Percentiles rank a stretch among this genome's conserved stretches.
phyloP scores from a whole-genome alignment of 1,140 invertebrate species.

The Amyelois transitella region DNA sequence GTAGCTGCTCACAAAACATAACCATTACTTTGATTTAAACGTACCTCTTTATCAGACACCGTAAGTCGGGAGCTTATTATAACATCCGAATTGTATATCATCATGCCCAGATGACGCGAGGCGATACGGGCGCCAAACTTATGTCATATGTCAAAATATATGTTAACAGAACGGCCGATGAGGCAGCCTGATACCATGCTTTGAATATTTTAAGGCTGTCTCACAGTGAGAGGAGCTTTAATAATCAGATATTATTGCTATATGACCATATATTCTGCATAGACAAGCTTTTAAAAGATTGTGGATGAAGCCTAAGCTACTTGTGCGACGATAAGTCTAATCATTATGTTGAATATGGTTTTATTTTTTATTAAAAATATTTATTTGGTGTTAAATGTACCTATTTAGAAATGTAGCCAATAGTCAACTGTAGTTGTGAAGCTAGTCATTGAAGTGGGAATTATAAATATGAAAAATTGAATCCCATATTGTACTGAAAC shows the following conservation, averaged over 20 bases:
- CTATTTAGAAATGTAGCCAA: no score
- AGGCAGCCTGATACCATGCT: constrained; percentile 26
- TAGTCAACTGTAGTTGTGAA: no score
- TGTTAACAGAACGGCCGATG: constrained; percentile 60
- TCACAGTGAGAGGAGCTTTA: not conserved
- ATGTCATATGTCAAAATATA: constrained; percentile 74
- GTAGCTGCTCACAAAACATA: constrained; percentile 2
- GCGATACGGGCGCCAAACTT: constrained; percentile 62
- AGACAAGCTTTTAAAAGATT: no score
- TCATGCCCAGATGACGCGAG: constrained; percentile 43
- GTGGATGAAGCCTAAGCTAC: no score
- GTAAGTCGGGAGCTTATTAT: constrained; percentile 72
- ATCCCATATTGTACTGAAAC: no score
- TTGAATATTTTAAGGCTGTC: not conserved
- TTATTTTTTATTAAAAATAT: no score
- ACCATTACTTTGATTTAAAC: constrained; percentile 57
- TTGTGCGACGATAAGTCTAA: no score
- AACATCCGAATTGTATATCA: constrained; percentile 65
- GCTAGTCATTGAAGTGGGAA: no score
- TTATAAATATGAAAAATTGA: no score
- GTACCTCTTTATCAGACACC: constrained; percentile 37
- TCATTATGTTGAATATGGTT: no score
- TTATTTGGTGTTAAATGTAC: no score
- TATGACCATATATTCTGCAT: no score
- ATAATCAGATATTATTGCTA: not conserved